A percentile compares a stretch with the other conserved stretches of the same genome.
Evolutionary conservation across 2,797 vertebrate genomes (phyloP).

Genomic region (Rhinophrynus dorsalis): DNA sequence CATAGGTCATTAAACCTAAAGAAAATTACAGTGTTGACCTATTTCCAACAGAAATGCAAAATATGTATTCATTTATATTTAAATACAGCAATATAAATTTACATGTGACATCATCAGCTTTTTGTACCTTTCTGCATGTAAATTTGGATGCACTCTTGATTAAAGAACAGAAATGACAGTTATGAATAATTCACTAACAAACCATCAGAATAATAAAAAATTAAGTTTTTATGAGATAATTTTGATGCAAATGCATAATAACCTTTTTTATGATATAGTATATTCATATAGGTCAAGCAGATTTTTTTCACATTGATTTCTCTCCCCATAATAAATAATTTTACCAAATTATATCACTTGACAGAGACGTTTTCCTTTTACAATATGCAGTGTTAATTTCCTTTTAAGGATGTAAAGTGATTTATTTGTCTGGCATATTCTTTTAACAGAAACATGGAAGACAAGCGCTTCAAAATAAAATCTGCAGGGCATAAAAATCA

Average conservation of each 20-base stretch:
- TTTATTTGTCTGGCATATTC: slow-evolving; percentile 33
- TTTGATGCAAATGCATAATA: slow-evolving; percentile 42
- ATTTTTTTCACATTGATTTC: slow-evolving; percentile 28
- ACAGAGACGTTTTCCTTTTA: slow-evolving; percentile 11
- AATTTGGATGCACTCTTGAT: slow-evolving; percentile 27
- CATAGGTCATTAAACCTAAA: neutral
- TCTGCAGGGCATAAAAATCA: slow-evolving; percentile 6
- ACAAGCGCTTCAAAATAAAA: slow-evolving; percentile 4
- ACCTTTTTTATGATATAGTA: slow-evolving; percentile 42
- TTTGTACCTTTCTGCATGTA: neutral
- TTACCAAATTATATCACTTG: slow-evolving; percentile 16
- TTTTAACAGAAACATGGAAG: neutral
- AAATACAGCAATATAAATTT: neutral
- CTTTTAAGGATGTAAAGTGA: slow-evolving; percentile 24
- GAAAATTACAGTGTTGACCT: neutral
- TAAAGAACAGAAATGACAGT: slow-evolving; percentile 38
- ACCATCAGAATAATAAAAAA: slow-evolving; percentile 31
- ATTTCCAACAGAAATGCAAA: neutral
- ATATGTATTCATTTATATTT: slow-evolving; percentile 1
- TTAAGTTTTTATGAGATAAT: slow-evolving; percentile 46
- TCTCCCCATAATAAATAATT: slow-evolving; percentile 37
- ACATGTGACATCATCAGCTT: neutral
- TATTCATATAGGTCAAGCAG: slow-evolving; percentile 44
- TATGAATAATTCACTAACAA: slow-evolving; percentile 41
- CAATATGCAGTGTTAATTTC: slow-evolving; percentile 26